Evolutionary conservation across 2,797 vertebrate species (phyloP).

Genomic region (Ataeniobius toweri): DNA sequence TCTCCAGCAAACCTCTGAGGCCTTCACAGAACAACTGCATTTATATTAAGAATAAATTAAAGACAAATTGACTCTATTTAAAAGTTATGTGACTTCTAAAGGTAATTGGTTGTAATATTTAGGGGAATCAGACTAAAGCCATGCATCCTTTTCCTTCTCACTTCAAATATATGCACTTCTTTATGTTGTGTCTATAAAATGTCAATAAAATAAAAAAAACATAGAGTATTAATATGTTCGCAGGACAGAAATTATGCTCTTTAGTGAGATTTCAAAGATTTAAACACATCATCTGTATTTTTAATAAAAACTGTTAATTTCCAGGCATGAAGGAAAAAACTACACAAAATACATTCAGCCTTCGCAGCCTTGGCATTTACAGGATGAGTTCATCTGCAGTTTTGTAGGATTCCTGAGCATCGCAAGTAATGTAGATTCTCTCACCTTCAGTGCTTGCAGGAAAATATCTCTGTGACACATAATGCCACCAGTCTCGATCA

Average conservation of each 20-base stretch:
- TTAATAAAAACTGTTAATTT: not conserved
- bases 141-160: not conserved
- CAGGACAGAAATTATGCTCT: too few relatives aligned
- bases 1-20: not conserved
- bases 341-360: not conserved
- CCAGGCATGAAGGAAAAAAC: not conserved
- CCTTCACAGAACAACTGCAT: not conserved
- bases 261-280: too few relatives aligned
- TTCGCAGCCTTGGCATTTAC: not conserved
- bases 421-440: conserved; percentile 5
- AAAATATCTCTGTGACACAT: conserved; percentile 23
- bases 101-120: not conserved
- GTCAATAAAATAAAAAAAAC: not conserved
- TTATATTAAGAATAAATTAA: not conserved
- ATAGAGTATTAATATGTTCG: not conserved
- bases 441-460: not conserved
- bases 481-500: conserved; percentile 5
- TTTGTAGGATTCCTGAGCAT: conserved; percentile 16
- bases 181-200: not conserved
- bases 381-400: not conserved
- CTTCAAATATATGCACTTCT: not conserved
- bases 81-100: not conserved
- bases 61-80: not conserved
- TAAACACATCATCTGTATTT: too few relatives aligned
- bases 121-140: not conserved